phyloP scores from a whole-genome alignment of 2,113 vertebrate species.

The Psophia crepitans region DNA sequence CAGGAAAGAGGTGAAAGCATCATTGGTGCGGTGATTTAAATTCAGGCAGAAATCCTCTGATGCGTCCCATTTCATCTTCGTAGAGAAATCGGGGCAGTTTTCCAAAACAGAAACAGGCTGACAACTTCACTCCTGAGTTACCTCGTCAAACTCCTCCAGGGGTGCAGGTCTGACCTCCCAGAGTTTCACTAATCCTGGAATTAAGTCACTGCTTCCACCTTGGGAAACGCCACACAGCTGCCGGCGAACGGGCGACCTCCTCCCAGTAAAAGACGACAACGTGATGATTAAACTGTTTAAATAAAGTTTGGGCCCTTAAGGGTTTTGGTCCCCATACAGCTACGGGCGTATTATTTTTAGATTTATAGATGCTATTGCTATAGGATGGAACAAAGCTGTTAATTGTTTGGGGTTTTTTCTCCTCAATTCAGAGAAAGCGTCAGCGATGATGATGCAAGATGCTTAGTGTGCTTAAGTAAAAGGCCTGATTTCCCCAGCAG shows the following conservation, averaged over 20 bases:
- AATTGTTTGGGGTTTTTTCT: not conserved
- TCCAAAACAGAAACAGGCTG: not conserved
- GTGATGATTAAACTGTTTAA: not conserved
- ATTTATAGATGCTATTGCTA: not conserved
- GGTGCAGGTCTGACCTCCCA: accelerated
- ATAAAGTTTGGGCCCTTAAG: not conserved
- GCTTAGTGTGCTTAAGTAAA: not conserved
- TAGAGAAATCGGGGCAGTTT: not conserved
- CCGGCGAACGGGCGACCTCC: not conserved
- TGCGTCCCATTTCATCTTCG: not conserved
- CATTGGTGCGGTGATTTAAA: not conserved
- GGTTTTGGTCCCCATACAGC: not conserved
- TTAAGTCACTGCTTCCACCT: not conserved
- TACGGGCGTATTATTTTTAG: not conserved
- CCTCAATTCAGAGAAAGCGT: not conserved
- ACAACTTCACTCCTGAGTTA: not conserved
- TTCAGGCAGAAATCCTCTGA: not conserved
- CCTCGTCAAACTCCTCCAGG: not conserved
- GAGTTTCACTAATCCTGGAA: not conserved
- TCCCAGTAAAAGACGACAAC: not conserved
- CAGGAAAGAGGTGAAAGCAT: not conserved
- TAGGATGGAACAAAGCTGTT: not conserved
- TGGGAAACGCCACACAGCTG: not conserved
- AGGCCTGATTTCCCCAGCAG: not conserved
- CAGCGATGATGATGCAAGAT: not conserved